phyloP scores from a whole-genome alignment of 2,113 vertebrate species.

The Solenodon paradoxus region DNA sequence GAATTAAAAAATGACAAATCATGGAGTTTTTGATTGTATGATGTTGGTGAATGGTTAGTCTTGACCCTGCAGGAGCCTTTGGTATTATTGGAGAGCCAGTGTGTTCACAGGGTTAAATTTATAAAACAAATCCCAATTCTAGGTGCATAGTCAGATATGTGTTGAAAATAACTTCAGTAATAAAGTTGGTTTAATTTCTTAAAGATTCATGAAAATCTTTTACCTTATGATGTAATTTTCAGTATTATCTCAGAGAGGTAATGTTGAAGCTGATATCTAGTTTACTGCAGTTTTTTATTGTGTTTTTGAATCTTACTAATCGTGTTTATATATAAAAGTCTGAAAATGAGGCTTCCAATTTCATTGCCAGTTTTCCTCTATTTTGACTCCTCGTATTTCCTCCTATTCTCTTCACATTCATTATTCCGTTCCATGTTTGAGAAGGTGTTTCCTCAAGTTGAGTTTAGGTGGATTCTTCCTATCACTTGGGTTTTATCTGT shows the following conservation, averaged over 20 bases:
- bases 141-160: neutral
- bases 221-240: neutral
- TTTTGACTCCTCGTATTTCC: neutral
- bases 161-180: constrained; percentile 29
- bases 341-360: neutral
- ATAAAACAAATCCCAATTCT: neutral
- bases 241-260: neutral
- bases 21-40: neutral
- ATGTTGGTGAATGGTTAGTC: neutral
- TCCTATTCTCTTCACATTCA: neutral
- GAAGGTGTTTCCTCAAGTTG: neutral
- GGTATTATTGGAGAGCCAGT: neutral
- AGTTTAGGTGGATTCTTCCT: neutral
- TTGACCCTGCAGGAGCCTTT: neutral
- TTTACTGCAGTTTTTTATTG: neutral
- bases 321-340: neutral
- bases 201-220: neutral
- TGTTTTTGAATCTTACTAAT: no score
- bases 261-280: neutral
- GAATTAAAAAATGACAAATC: neutral
- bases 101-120: neutral
- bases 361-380: neutral
- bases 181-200: constrained; percentile 4
- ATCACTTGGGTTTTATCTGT: neutral
- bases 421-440: neutral